phyloP scores from a whole-genome alignment of 2,888 invertebrate species.

The Erannis defoliaria region DNA sequence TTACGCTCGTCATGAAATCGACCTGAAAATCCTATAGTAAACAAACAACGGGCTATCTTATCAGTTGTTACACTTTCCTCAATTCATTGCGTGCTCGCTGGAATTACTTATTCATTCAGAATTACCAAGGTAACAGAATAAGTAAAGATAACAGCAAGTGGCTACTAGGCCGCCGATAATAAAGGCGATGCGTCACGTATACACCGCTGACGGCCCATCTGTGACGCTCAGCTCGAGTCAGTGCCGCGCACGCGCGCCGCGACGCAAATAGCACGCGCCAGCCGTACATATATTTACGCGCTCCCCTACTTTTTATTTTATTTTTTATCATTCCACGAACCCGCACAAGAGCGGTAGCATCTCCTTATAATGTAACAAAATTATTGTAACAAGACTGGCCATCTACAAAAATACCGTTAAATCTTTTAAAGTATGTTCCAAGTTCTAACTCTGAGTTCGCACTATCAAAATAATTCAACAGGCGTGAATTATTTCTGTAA shows the following conservation, averaged over 20 bases:
- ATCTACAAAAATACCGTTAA: background rate
- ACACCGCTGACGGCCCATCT: constrained; percentile 48
- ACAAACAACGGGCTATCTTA: constrained; percentile 25
- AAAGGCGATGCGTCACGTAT: constrained; percentile 28
- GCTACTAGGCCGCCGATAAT: constrained; percentile 6
- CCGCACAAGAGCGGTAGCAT: constrained; percentile 31
- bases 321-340: constrained; percentile 56
- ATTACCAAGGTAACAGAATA: constrained; percentile 14
- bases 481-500: constrained; percentile 30
- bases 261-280: constrained; percentile 76
- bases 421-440: background rate
- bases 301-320: constrained; percentile 68
- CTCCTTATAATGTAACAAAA: constrained; percentile 6
- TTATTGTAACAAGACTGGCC: background rate
- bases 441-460: constrained; percentile 1
- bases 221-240: constrained; percentile 43
- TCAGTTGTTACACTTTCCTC: constrained; percentile 22
- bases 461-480: constrained; percentile 25
- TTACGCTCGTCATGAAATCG: background rate
- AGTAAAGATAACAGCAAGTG: constrained; percentile 18
- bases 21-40: constrained; percentile 13
- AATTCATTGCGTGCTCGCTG: constrained; percentile 7
- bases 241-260: constrained; percentile 64
- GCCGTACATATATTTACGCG: constrained; percentile 67
- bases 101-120: constrained; percentile 24